Evolutionary conservation across 2,113 vertebrate species (phyloP), one percentile per base, ranked within the genome.

Genomic region (Phoenicopterus ruber): DNA sequence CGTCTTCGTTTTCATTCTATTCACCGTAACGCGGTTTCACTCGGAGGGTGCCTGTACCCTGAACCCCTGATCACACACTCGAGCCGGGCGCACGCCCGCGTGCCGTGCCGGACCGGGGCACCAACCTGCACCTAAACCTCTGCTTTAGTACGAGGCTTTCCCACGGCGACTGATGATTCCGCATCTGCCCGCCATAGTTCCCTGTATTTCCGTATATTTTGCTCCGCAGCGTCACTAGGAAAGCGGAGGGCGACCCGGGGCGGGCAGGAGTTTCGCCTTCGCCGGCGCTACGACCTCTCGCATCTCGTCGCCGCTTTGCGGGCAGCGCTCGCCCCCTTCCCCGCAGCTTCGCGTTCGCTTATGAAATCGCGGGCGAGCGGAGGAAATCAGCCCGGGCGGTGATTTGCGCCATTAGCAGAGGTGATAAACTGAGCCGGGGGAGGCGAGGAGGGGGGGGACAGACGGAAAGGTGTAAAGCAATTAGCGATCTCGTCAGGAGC

Each of bases 181-280:
- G 1, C 36, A 7, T 16, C 21, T 8, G 21, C 46, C 57, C 42
- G 7, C 21, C 50, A 2, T 4, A 12, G 6, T 20, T 40, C 67
- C 38, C 0, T 6, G 0, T 2, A 20, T 55, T 34, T 29, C 52
- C 40, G 1, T 1, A 0, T 7, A 36, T 52, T 44, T 57, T 2
- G 3, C 18, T 13, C 69, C 0, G 7, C 26, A 18, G 67, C 76
- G 20, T 18, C 13, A 0, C 67, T 0, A 46, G 58, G 76, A 42
- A 29, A 17, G 10, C 0, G 0, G 54, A 14, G 1, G 32, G 28
- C 0, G 10, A 13, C 29, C 18, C 1, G 4, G 4, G 29, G 32
- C 4, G 1, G 34, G 57, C 16, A 8, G 29, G 34, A 47, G 8
- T 1, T 42, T 82, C 7, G 10, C 42, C 18, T 3, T 26, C 12